A percentile compares a stretch with the other conserved stretches of the same genome.
phyloP scores from a whole-genome alignment of 1,140 invertebrate species.

The Melipona quadrifasciata region DNA sequence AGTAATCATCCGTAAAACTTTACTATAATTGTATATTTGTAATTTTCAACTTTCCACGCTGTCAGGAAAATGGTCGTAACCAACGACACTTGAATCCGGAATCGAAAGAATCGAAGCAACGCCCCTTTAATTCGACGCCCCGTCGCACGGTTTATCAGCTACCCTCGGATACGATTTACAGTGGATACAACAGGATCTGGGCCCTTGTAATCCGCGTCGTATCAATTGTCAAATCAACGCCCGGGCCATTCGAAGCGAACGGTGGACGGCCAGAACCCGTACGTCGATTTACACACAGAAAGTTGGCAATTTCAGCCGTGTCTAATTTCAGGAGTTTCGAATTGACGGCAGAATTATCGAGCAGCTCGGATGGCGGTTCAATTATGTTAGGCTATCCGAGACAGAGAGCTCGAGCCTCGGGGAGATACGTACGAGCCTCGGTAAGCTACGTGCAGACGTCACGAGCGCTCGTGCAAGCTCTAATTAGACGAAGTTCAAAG shows the following conservation, averaged over 20 bases:
- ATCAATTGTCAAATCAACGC: slow-evolving; percentile 27
- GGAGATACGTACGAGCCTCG: slow-evolving; percentile 1
- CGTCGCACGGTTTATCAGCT: too few species aligned
- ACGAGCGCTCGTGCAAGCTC: slow-evolving; percentile 44
- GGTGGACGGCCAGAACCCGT: not conserved
- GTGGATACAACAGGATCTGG: not conserved
- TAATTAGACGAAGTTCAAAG: slow-evolving; percentile 64
- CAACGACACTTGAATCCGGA: not conserved
- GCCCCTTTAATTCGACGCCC: not conserved
- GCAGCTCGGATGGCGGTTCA: slow-evolving; percentile 28
- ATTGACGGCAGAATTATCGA: slow-evolving; percentile 46
- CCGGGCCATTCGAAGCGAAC: not conserved
- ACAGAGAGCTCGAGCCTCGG: not conserved
- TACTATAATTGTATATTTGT: too few species aligned
- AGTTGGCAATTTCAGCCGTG: slow-evolving; percentile 7
- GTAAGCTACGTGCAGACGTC: slow-evolving; percentile 43
- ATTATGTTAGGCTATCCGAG: slow-evolving; percentile 40
- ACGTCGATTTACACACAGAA: slow-evolving; percentile 5
- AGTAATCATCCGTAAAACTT: too few species aligned
- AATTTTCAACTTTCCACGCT: too few species aligned
- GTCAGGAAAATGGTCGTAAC: too few species aligned
- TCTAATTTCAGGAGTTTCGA: slow-evolving; percentile 20
- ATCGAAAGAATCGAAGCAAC: not conserved
- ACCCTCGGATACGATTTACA: too few species aligned
- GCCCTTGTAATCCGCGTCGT: not conserved